Evolutionary conservation across 2,113 vertebrate genomes (phyloP), one percentile per base, ranked within the genome.

Genomic region (Petromus typicus): DNA sequence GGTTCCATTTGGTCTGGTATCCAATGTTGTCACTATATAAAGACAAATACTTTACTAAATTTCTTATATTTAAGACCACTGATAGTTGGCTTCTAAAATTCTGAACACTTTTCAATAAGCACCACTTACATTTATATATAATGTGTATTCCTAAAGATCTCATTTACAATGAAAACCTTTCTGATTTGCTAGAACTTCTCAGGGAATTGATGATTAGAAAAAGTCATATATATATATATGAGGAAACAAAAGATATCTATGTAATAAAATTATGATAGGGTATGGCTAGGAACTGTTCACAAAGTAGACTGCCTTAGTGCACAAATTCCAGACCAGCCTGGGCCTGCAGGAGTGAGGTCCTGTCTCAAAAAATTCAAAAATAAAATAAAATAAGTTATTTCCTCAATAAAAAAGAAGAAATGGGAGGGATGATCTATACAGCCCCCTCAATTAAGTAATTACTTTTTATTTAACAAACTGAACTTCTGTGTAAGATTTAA

Each of bases 11-110:
- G 6, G 1, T 81, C 22, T 89, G 37, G 18, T 88, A 80, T 90
- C 20, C 30, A 83, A 32, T 87, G 83, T 90, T 79, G 6, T 9
- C 17, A 93, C 12, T 17, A 34, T 86, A 18, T 61, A 91, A 89
- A 61, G 92, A 90, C 18, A 64, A 83, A 81, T 69, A 71, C 27
- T 76, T 13, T 91, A 96, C 57, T 73, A 91, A 91, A 83, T 54
- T 2, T 71, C 56, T 89, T 80, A 85, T 51, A 82, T 34, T 90
- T 93, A 94, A 86, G 37, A 94, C 5, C 80, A 20, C 82, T 10
- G 37, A 56, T 86, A 43, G 23, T 93, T 89, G 16, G n/a, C 63
- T 82, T 89, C 56, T 85, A 57, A 59, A 30, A 94, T 57, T 95
- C 16, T 93, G 23, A 90, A 76, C 7, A 92, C 1, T 59, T 78